Percentiles rank a stretch among this genome's conserved stretches.
Evolutionary conservation across 30 jellyfish, hydroid and myxozoan genomes (phyloP).

Genomic region (Rhopilema esculentum): DNA sequence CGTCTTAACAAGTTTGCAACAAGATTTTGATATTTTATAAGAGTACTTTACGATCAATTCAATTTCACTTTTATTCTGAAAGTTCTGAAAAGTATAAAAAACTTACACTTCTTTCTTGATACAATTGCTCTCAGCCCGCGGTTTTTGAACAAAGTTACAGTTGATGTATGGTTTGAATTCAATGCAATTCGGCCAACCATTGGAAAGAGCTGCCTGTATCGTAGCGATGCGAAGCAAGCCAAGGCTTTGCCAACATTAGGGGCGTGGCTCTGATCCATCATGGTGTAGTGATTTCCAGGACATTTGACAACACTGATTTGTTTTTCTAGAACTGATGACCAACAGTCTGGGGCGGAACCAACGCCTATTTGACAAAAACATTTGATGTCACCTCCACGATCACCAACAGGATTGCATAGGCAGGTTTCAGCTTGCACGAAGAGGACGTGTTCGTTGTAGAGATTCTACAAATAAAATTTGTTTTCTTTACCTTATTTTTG

Average conservation of each 20-base stretch:
- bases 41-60: not conserved
- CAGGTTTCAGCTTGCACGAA: slow-evolving; percentile 36
- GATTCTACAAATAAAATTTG: slow-evolving; percentile 9
- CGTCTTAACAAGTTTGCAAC: too few relatives aligned
- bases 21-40: not conserved
- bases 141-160: slow-evolving; percentile 17
- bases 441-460: slow-evolving; percentile 36
- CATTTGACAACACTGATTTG: not conserved
- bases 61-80: not conserved
- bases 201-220: slow-evolving; percentile 11
- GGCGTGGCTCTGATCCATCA: slow-evolving; percentile 26
- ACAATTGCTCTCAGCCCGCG: slow-evolving; percentile 21
- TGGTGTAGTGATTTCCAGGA: slow-evolving; percentile 50
- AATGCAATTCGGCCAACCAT: not conserved
- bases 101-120: slow-evolving; percentile 5
- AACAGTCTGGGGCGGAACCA: slow-evolving; percentile 47
- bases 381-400: not conserved
- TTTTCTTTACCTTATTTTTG: not conserved
- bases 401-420: not conserved
- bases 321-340: slow-evolving; percentile 23
- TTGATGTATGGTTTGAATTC: slow-evolving; percentile 22
- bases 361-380: not conserved
- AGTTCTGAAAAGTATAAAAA: not conserved
- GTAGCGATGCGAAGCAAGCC: slow-evolving; percentile 23
- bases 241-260: slow-evolving; percentile 32